Evolutionary conservation across 2,888 invertebrate species (phyloP).

Genomic region (Diaperis boleti): DNA sequence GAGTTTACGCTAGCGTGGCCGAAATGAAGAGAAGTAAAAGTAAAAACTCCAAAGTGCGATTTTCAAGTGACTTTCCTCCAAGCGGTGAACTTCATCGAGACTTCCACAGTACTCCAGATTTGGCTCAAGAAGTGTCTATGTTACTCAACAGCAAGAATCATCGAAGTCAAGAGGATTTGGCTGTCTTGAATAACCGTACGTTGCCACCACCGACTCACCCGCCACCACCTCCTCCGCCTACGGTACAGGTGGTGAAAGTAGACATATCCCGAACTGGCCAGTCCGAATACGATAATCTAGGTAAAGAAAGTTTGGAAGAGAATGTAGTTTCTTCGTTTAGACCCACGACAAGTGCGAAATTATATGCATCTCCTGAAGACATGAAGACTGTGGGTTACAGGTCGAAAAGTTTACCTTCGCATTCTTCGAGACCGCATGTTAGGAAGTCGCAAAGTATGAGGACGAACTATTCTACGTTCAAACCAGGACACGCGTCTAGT

Average conservation of each 20-base stretch:
- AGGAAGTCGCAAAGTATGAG: slow-evolving; percentile 75
- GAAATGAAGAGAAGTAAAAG: slow-evolving; percentile 92
- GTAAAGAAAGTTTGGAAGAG: slow-evolving; percentile 59
- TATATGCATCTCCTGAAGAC: slow-evolving; percentile 91
- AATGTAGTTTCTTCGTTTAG: slow-evolving; percentile 88
- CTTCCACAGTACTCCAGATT: slow-evolving; percentile 92
- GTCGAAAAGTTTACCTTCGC: slow-evolving; percentile 69
- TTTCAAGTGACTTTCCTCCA: slow-evolving; percentile 66
- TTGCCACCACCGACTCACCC: slow-evolving; percentile 85
- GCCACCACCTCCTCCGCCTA: slow-evolving; percentile 81
- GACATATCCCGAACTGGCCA: slow-evolving; percentile 68
- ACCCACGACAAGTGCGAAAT: slow-evolving; percentile 85
- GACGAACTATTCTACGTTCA: slow-evolving; percentile 66
- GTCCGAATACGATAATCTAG: slow-evolving; percentile 60
- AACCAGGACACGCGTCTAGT: slow-evolving; percentile 66
- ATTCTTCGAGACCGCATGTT: slow-evolving; percentile 70
- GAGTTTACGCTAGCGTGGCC: slow-evolving; percentile 93
- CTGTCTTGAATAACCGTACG: slow-evolving; percentile 61
- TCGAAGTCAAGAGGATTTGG: slow-evolving; percentile 80
- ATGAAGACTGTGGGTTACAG: slow-evolving; percentile 79
- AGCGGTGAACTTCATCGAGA: slow-evolving; percentile 77
- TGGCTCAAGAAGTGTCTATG: slow-evolving; percentile 67
- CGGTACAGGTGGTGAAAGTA: slow-evolving; percentile 79
- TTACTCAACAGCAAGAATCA: slow-evolving; percentile 67
- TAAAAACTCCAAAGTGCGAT: slow-evolving; percentile 70